A percentile compares a stretch with the other conserved stretches of the same genome.
These are phyloP conservation scores for Drosophila anomalipes DNA, from an alignment of 2,888 invertebrate species.

Conservation along the genomic window DNA sequence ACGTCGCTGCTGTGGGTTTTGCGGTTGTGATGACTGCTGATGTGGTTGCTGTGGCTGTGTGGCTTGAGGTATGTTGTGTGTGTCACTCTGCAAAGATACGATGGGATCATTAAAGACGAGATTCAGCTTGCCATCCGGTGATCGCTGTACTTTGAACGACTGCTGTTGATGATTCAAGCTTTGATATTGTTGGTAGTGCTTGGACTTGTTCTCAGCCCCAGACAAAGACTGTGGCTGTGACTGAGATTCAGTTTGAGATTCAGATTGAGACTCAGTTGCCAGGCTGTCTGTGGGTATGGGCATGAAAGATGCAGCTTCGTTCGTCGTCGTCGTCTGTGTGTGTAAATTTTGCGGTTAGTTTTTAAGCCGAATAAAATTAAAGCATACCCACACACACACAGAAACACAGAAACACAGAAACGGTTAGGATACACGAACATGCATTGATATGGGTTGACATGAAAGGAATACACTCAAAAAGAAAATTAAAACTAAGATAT, in stretches of 20 bases:
- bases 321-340: constrained; percentile 69
- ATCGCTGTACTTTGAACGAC: constrained; percentile 84
- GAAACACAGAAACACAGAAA: constrained; percentile 52
- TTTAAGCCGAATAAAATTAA: constrained; percentile 35
- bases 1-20: constrained; percentile 22
- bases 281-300: constrained; percentile 52
- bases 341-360: constrained; percentile 67
- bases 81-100: constrained; percentile 73
- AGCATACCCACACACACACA: constrained; percentile 46
- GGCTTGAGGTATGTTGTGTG: constrained; percentile 9
- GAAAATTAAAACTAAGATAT: neutral
- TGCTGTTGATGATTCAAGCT: constrained; percentile 73
- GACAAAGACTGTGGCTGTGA: constrained; percentile 13
- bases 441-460: constrained; percentile 12
- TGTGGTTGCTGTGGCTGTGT: constrained; percentile 11
- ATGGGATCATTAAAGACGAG: constrained; percentile 83
- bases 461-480: constrained; percentile 1
- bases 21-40: constrained; percentile 3
- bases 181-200: constrained; percentile 69
- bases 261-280: constrained; percentile 20
- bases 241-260: constrained; percentile 24
- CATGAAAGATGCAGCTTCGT: constrained; percentile 70
- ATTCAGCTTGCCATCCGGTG: constrained; percentile 83
- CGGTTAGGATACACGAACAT: constrained; percentile 26
- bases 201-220: constrained; percentile 38